Percentiles rank a stretch among this genome's conserved stretches.
Conservation (phyloP, 1,140 invertebrate species). For the Lasioglossum baleicum region DNA sequence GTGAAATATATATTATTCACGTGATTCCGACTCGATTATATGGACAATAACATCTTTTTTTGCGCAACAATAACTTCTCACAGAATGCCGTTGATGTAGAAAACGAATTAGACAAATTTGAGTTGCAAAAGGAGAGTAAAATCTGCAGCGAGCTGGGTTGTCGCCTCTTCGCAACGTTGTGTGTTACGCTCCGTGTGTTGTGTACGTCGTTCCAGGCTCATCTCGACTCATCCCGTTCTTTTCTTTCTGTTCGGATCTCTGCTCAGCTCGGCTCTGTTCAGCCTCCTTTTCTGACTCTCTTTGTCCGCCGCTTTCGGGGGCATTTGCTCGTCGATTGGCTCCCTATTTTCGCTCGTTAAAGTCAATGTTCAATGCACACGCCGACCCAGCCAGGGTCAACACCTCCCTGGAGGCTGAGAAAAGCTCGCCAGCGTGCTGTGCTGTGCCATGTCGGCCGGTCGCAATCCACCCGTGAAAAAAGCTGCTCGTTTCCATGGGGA, state of each 20-base stretch:
- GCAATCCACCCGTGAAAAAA: slow-evolving; percentile 3
- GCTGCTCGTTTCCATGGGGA: not conserved
- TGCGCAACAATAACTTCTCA: too few relatives aligned
- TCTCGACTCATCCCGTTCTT: not conserved
- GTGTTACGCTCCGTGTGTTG: too few relatives aligned
- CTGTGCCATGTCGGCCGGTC: not conserved
- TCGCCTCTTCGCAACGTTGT: not conserved
- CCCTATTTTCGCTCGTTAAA: slow-evolving; percentile 43
- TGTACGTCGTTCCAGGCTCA: not conserved
- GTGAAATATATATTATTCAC: too few relatives aligned
- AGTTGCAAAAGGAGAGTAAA: too few relatives aligned
- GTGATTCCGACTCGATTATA: too few relatives aligned
- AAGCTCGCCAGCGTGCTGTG: not conserved
- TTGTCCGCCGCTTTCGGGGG: slow-evolving; percentile 3
- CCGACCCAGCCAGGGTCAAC: slow-evolving; percentile 27
- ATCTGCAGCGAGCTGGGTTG: not conserved
- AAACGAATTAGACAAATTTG: too few relatives aligned
- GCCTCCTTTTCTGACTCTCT: not conserved
- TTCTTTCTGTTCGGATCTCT: too few relatives aligned
- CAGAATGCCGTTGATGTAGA: too few relatives aligned
- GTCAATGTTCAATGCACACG: slow-evolving; percentile 28
- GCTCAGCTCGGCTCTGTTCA: not conserved
- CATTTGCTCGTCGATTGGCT: slow-evolving; percentile 38
- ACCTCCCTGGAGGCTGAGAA: slow-evolving; percentile 25
- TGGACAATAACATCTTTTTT: too few relatives aligned